Evolutionary conservation across 2,888 invertebrate species (phyloP).

Genomic region (Ethmia dodecea): DNA sequence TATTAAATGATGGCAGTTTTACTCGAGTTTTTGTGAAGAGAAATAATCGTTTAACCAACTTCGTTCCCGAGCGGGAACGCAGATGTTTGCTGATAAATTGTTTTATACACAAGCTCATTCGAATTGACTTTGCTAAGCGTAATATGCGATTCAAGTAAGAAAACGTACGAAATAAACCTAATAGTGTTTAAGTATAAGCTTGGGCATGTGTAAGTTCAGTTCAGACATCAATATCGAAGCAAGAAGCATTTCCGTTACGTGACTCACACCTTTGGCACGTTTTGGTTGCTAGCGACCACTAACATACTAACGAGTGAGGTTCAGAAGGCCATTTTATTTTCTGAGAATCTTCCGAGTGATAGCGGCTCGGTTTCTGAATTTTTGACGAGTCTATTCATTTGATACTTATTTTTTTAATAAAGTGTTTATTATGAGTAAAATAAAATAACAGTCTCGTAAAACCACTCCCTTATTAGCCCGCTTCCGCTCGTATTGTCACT

Average conservation of each 20-base stretch:
- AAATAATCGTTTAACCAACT: constrained; percentile 53
- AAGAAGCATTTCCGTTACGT: constrained; percentile 73
- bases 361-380: no score
- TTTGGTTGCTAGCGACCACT: constrained; percentile 54
- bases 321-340: constrained; percentile 49
- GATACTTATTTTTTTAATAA: no score
- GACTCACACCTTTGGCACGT: constrained; percentile 72
- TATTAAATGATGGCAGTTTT: constrained; percentile 36
- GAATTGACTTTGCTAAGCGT: constrained; percentile 17
- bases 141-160: not conserved
- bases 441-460: no score
- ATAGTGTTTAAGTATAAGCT: constrained; percentile 36
- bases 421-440: no score
- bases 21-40: constrained; percentile 49
- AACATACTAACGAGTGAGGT: constrained; percentile 58
- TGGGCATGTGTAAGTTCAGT: constrained; percentile 55
- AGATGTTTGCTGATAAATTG: constrained; percentile 65
- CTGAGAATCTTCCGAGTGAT: constrained; percentile 34
- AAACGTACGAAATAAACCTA: not conserved
- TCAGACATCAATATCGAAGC: constrained; percentile 59
- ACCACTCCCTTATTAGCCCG: constrained; percentile 2
- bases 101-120: constrained; percentile 34
- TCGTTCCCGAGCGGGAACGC: constrained; percentile 53
- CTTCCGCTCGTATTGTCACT: constrained; percentile 7
- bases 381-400: no score